phyloP scores from a whole-genome alignment of 2,797 vertebrate species.

The Danio kyathit region DNA sequence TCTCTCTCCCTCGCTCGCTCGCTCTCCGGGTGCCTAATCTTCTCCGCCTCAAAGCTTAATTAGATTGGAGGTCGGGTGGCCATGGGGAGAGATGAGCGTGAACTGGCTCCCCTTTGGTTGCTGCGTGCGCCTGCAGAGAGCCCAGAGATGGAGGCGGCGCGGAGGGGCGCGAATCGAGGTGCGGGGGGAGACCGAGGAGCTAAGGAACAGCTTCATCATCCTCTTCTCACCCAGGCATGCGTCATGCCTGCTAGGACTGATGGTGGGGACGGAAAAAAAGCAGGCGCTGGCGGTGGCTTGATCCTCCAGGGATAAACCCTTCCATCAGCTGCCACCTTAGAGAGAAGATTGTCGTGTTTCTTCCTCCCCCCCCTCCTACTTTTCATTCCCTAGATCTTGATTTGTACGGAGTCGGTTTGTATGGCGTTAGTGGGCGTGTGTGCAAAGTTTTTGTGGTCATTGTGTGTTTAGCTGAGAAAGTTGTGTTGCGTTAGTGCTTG shows the following conservation, averaged over 20 bases:
- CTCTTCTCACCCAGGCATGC: constrained; percentile 70
- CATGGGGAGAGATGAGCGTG: constrained; percentile 64
- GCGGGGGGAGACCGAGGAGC: constrained; percentile 65
- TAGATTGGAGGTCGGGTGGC: constrained; percentile 64
- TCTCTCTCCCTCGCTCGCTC: constrained; percentile 36
- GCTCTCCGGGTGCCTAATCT: constrained; percentile 59
- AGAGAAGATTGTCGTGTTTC: constrained; percentile 38
- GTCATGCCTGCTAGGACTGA: constrained; percentile 72
- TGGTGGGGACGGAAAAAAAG: constrained; percentile 61
- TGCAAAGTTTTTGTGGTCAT: constrained; percentile 31
- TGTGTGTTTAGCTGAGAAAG: background rate
- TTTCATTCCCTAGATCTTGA: constrained; percentile 35
- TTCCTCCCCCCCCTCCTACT: constrained; percentile 37
- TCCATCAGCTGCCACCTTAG: constrained; percentile 51
- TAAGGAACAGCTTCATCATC: constrained; percentile 72
- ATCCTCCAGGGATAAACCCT: constrained; percentile 60
- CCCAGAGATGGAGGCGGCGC: constrained; percentile 49
- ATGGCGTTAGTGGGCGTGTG: constrained; percentile 31
- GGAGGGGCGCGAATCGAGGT: constrained; percentile 64
- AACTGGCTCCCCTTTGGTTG: constrained; percentile 65
- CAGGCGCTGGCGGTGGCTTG: constrained; percentile 35
- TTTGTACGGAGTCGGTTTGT: constrained; percentile 49
- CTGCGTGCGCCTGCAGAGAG: constrained; percentile 61
- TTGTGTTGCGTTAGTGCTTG: background rate
- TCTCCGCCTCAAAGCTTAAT: constrained; percentile 61